These are phyloP conservation scores for Polymixis flavicincta DNA, from an alignment of 2,888 invertebrate species.

Conservation along the genomic window DNA sequence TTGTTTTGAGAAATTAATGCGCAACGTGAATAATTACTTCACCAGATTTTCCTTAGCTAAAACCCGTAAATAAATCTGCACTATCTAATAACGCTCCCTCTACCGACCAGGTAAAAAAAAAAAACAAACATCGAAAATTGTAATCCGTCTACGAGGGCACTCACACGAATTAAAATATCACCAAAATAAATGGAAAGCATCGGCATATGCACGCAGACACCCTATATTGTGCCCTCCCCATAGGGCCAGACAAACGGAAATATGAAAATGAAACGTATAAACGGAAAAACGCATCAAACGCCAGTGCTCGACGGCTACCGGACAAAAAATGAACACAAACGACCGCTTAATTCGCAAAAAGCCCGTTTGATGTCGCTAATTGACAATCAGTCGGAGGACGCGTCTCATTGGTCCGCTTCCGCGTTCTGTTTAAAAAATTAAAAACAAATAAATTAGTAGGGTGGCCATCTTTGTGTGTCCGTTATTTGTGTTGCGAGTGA, in stretches of 20 bases:
- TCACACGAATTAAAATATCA: constrained; percentile 83
- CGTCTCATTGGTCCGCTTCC: constrained; percentile 88
- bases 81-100: neutral
- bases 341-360: constrained; percentile 90
- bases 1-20: constrained; percentile 1
- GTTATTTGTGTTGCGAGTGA: constrained; percentile 61
- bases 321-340: constrained; percentile 89
- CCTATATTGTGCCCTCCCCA: constrained; percentile 78
- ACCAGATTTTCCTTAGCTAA: neutral
- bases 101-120: constrained; percentile 4
- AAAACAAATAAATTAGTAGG: constrained; percentile 88
- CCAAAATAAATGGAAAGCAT: constrained; percentile 73
- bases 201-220: constrained; percentile 67
- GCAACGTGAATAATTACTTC: constrained; percentile 9
- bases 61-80: neutral
- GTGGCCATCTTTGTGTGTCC: constrained; percentile 79
- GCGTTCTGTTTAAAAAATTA: constrained; percentile 89
- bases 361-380: constrained; percentile 91
- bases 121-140: constrained; percentile 37
- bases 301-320: constrained; percentile 80
- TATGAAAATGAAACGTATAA: constrained; percentile 89
- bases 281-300: constrained; percentile 89
- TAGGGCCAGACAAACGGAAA: constrained; percentile 88
- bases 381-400: constrained; percentile 90
- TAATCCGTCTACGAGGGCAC: constrained; percentile 73